Percentiles rank a stretch among this genome's conserved stretches.
Evolutionary conservation across 2,888 invertebrate species (phyloP).

Genomic region (Limnephilus rhombicus): DNA sequence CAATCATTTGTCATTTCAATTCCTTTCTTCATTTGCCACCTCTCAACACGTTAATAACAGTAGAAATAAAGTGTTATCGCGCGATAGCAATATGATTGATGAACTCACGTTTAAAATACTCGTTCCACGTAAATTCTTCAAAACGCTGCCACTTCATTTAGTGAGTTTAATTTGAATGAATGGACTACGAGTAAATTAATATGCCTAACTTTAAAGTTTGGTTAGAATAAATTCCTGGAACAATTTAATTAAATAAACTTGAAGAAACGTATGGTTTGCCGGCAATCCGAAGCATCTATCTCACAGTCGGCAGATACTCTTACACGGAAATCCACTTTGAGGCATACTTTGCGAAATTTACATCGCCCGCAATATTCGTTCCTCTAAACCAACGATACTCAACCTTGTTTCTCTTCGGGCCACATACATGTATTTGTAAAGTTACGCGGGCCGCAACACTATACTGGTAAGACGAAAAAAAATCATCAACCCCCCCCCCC

Average conservation of each 20-base stretch:
- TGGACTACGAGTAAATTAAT: background rate
- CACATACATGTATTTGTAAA: too few relatives aligned
- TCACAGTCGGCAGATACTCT: background rate
- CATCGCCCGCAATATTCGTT: slow-evolving; percentile 19
- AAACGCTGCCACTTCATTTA: background rate
- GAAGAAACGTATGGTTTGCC: slow-evolving; percentile 9
- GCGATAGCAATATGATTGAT: background rate
- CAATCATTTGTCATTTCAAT: background rate
- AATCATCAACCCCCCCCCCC: too few relatives aligned
- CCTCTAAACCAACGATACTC: slow-evolving; percentile 26
- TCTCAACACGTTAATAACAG: background rate
- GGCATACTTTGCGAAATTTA: slow-evolving; percentile 18
- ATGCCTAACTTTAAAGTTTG: background rate
- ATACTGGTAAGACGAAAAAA: too few relatives aligned
- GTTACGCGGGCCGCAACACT: too few relatives aligned
- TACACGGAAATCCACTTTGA: slow-evolving; percentile 29
- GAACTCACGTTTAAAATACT: background rate
- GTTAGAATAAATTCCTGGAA: background rate
- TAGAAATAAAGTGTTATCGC: background rate
- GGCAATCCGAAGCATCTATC: slow-evolving; percentile 20
- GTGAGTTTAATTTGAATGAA: background rate
- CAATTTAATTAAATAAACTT: slow-evolving; percentile 32
- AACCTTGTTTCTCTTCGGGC: too few relatives aligned
- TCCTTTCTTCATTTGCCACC: background rate
- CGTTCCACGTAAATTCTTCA: background rate